Base-by-base conservation (phyloP, 1,140 invertebrate genomes). In the Grapholita molesta region DNA sequence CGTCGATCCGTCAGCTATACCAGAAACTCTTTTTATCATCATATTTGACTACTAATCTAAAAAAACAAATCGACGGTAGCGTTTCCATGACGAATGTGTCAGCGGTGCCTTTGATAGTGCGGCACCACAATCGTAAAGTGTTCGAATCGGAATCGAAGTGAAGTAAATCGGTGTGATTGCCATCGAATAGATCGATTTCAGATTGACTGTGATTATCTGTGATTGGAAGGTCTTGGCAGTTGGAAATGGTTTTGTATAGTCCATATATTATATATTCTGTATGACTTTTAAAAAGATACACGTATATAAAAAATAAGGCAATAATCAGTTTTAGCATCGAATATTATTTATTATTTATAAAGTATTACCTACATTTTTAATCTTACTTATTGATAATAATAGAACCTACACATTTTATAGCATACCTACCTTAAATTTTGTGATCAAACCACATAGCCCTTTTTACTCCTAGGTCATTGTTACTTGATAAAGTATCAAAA, bases 21-120 rank as follows among this genome's bases (percentile, higher is more conserved):
- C 25, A 15, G 30, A 57, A 57, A 61, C 48, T 0, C 55, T 61
- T 61, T 61, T n/a, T 61, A 32, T n/a, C 12, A 28, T 28, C 53
- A 23, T 57, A 61, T 61, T 61, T 61, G 55, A 28, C 55, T 61
- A 15, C 55, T n/a, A 48, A 1, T 18, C 15, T 57, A 11, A 53
- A 68, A 28, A 69, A 64, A 64, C 23, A 28, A 68, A 68, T 61
- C 11, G 55, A 15, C 73, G 48, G 73, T 75, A 79, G 75, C 75
- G 66, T 72, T 80, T 78, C 79, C 80, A 77, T 85, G 84, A 87
- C 82, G 77, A 80, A 88, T 81, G 75, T 70, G 70, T 57, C 74
- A 42, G 68, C 75, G 70, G 69, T 38, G 24, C 74, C 74, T 82
- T 84, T 85, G 76, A 84, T 70, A 38, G 72, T 64, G 75, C 80